Base-by-base conservation (phyloP, 2,888 invertebrate species). In the Lasioglossum pauxillum region DNA sequence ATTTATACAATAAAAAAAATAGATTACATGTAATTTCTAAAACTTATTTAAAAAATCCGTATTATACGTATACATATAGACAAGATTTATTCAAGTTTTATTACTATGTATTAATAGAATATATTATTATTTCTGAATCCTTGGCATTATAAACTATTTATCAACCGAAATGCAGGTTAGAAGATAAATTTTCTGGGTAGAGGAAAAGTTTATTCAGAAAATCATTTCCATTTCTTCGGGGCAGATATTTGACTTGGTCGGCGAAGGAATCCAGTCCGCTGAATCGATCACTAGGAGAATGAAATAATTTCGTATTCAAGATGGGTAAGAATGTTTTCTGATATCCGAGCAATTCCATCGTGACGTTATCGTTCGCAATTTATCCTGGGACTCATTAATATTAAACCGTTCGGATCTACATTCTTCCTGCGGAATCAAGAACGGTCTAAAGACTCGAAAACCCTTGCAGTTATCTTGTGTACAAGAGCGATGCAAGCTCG, bases 321-420 rank as follows among this genome's bases (percentile, higher is more conserved):
- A 67, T 41, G 64, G 67, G 67, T 77, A 77, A 77, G 67, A 77
- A 77, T 77, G 64, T 67, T 77, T 77, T 64, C 64, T 77, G 76
- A 77, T 77, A 77, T 76, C 46, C 64, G 23, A 76, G 64, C 76
- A 44, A 76, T 76, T 64, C 76, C 76, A 46, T 44, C 76, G 76
- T 77, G 75, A 76, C 64, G 64, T 77, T 67, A 76, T 76, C 76
- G 64, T 77, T 46, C 31, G 41, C 67, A 67, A 77, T 77, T 77
- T 77, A 76, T 76, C 44, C 75, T 23, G 60, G 5, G 75, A 31
- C 75, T 64, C 44, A 76, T 76, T 76, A 67, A 77, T 77, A 77
- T 77, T 67, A 67, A 77, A 67, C 35, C 57, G 31, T 44, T 67
- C 35, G 46, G 35, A 27, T 31, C 67, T 67, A 7, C 23, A 67